Conservation (phyloP, 2,888 invertebrate species). For the Galerucella calmariensis region DNA sequence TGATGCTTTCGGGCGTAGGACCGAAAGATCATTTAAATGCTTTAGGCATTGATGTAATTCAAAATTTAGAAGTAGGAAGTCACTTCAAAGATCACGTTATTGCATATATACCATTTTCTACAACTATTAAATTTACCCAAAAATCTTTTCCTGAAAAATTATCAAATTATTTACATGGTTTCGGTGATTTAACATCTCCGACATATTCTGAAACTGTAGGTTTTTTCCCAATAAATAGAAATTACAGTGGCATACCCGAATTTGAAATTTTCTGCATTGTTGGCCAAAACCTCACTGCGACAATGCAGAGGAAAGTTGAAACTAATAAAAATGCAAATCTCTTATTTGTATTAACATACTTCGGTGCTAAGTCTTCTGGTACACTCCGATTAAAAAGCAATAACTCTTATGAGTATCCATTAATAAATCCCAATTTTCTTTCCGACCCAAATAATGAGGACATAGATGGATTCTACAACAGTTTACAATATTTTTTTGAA, state of each 20-base stretch:
- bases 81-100: slow-evolving; percentile 83
- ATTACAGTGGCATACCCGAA: slow-evolving; percentile 1
- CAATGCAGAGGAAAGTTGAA: not conserved
- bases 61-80: slow-evolving; percentile 78
- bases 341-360: slow-evolving; percentile 45
- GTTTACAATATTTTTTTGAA: slow-evolving; percentile 60
- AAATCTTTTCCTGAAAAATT: slow-evolving; percentile 64
- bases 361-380: slow-evolving; percentile 67
- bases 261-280: slow-evolving; percentile 11
- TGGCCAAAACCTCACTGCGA: not conserved
- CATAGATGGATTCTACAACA: slow-evolving; percentile 68
- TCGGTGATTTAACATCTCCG: slow-evolving; percentile 27
- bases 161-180: slow-evolving; percentile 61
- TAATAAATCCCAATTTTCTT: slow-evolving; percentile 76
- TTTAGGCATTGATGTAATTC: slow-evolving; percentile 70
- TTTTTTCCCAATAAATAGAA: slow-evolving; percentile 18
- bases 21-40: slow-evolving; percentile 71
- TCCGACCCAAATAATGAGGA: slow-evolving; percentile 63
- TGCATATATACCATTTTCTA: slow-evolving; percentile 74
- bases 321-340: slow-evolving; percentile 49
- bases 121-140: slow-evolving; percentile 68
- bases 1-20: slow-evolving; percentile 85
- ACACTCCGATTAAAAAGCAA: slow-evolving; percentile 66
- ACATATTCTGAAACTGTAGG: slow-evolving; percentile 16
- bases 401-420: slow-evolving; percentile 61